These are phyloP conservation scores for Cyprinodon diabolis DNA, from an alignment of 2,797 vertebrate species.

Conservation along the genomic window DNA sequence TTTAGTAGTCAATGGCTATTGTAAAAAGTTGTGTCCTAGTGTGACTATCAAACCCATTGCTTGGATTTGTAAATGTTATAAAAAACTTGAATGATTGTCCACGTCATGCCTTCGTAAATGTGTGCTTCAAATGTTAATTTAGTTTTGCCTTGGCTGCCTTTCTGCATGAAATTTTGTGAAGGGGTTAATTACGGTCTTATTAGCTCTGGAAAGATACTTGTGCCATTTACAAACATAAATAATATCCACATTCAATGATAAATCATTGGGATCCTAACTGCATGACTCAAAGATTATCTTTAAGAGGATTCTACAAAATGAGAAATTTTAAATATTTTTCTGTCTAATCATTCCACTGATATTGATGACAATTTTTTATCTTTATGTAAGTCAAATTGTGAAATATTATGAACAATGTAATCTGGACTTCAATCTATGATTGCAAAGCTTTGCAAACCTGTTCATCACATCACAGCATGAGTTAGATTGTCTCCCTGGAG, in stretches of 20 bases:
- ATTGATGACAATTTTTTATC: neutral
- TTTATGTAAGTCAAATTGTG: constrained; percentile 3
- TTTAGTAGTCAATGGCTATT: too few relatives aligned
- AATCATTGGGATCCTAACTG: neutral
- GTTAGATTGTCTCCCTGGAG: constrained; percentile 47
- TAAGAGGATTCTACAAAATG: neutral
- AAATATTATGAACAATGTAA: constrained; percentile 31
- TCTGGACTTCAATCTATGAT: constrained; percentile 28
- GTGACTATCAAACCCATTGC: too few relatives aligned
- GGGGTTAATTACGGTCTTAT: too few relatives aligned
- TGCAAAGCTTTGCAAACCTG: constrained; percentile 59
- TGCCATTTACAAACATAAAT: neutral
- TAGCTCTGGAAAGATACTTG: neutral
- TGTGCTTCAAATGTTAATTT: too few relatives aligned
- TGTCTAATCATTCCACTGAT: neutral
- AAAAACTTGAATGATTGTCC: too few relatives aligned
- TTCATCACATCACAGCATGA: constrained; percentile 63
- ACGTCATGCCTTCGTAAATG: too few relatives aligned
- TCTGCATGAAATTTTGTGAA: too few relatives aligned
- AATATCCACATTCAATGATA: neutral
- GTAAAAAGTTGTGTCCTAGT: too few relatives aligned
- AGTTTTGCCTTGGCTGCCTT: too few relatives aligned
- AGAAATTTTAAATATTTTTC: neutral
- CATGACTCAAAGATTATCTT: neutral
- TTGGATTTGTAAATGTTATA: too few relatives aligned